Conservation (phyloP, 2,888 invertebrate genomes). For the Nemurella pictetii region DNA sequence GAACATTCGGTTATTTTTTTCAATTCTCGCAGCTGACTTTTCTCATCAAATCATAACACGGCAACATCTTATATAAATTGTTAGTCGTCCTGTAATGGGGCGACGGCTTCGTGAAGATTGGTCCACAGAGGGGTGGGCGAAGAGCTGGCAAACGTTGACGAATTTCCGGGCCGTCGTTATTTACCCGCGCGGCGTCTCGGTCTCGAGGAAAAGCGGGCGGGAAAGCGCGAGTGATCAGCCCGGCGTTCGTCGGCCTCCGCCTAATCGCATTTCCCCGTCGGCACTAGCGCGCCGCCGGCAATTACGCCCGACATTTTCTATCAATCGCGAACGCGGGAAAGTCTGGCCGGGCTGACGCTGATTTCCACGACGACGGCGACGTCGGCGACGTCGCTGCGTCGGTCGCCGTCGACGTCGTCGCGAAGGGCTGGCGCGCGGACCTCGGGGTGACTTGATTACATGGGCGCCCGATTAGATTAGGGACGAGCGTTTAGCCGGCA, state of each 20-base stretch:
- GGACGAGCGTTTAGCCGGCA: neutral
- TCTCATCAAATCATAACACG: too few species aligned
- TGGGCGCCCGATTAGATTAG: neutral
- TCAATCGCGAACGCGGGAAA: too few species aligned
- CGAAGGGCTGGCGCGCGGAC: neutral
- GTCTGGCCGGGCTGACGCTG: neutral
- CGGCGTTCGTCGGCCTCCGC: neutral
- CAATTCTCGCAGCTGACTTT: too few species aligned
- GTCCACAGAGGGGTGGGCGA: neutral
- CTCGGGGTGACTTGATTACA: neutral
- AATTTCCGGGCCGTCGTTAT: neutral
- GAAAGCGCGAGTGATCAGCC: neutral
- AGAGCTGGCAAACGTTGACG: neutral
- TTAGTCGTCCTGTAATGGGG: neutral
- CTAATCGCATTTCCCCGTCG: conserved; percentile 4
- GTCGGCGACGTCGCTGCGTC: too few species aligned
- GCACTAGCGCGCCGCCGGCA: neutral
- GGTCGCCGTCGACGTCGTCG: neutral
- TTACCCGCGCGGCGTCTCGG: neutral
- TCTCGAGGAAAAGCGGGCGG: neutral
- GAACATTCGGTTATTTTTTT: neutral
- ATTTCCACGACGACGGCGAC: neutral
- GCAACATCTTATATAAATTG: too few species aligned
- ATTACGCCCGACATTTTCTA: too few species aligned
- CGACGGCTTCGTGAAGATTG: neutral